Evolutionary conservation across 2,888 invertebrate genomes (phyloP).

Genomic region (Ethmia dodecea): DNA sequence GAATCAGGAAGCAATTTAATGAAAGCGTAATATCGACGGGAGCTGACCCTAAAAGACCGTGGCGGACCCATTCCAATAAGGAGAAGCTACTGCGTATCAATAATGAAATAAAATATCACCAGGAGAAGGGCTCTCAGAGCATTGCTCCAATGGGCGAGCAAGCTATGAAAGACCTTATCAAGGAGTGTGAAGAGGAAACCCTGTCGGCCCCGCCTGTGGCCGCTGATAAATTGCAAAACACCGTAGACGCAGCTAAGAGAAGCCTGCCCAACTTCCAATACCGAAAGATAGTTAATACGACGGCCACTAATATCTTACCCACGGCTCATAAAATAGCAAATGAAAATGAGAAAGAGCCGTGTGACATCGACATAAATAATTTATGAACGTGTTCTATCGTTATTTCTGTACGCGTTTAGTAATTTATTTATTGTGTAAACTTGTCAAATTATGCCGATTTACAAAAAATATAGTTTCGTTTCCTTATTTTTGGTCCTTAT

Average conservation of each 20-base stretch:
- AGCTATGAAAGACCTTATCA: constrained; percentile 46
- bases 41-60: constrained; percentile 53
- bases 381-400: too few relatives aligned
- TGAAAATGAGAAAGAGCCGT: too few relatives aligned
- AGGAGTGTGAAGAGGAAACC: constrained; percentile 39
- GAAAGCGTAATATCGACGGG: constrained; percentile 21
- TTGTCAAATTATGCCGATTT: too few relatives aligned
- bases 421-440: too few relatives aligned
- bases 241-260: constrained; percentile 53
- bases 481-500: too few relatives aligned
- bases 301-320: constrained; percentile 50
- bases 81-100: constrained; percentile 58
- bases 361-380: too few relatives aligned
- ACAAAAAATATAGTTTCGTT: too few relatives aligned
- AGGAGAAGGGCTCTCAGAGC: constrained; percentile 37
- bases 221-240: constrained; percentile 38
- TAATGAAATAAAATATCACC: constrained; percentile 50
- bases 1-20: constrained; percentile 30
- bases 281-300: constrained; percentile 46
- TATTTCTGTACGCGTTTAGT: too few relatives aligned
- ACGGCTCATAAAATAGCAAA: constrained; percentile 31
- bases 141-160: constrained; percentile 42
- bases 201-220: constrained; percentile 26
- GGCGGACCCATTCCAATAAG: constrained; percentile 57
- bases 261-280: constrained; percentile 61